Conservation (phyloP, 1,140 invertebrate genomes). For the Caligus rogercresseyi region DNA sequence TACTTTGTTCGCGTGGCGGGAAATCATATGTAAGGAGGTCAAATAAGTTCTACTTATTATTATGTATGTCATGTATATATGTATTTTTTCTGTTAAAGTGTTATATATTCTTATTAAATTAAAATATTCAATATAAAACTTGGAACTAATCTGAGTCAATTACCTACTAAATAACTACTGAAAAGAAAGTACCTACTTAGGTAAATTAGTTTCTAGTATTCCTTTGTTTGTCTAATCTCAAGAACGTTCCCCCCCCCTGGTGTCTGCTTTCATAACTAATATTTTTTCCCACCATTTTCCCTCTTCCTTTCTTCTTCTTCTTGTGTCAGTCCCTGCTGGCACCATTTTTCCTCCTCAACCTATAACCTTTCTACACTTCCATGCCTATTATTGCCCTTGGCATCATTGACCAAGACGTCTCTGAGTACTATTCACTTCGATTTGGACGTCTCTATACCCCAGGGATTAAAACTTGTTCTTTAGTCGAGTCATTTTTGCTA, state of each 20-base stretch:
- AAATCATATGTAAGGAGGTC: too few relatives aligned
- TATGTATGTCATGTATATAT: too few relatives aligned
- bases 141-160: too few relatives aligned
- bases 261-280: not conserved
- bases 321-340: slow-evolving; percentile 40
- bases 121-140: too few relatives aligned
- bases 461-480: slow-evolving; percentile 83
- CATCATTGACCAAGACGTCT: slow-evolving; percentile 40
- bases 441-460: slow-evolving; percentile 92
- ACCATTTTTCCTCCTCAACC: slow-evolving; percentile 41
- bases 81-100: too few relatives aligned
- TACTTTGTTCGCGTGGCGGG: too few relatives aligned
- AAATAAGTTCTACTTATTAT: too few relatives aligned
- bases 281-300: not conserved
- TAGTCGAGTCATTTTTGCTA: slow-evolving; percentile 86
- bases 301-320: slow-evolving; percentile 20
- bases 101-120: too few relatives aligned
- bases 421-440: slow-evolving; percentile 45
- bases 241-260: not conserved
- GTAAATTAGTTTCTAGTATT: too few relatives aligned
- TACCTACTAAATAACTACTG: too few relatives aligned
- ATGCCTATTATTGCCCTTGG: slow-evolving; percentile 41
- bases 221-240: not conserved
- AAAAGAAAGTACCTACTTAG: too few relatives aligned
- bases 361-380: slow-evolving; percentile 49